Conservation (phyloP, 2,797 vertebrate species). For the Acanthiza pusilla region DNA sequence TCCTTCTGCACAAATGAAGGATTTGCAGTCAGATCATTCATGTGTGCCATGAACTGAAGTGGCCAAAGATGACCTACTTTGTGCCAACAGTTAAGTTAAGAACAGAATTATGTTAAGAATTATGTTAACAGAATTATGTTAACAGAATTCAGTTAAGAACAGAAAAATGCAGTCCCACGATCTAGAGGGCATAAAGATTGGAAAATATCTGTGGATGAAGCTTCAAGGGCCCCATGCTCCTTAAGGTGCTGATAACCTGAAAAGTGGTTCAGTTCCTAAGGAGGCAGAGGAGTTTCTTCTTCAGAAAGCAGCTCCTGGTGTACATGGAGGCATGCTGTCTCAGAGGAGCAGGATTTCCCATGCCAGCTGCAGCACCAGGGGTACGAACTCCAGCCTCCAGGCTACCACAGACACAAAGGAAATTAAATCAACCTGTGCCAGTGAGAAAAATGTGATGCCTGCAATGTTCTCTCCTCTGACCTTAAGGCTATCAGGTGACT, state of each 20-base stretch:
- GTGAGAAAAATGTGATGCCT: neutral
- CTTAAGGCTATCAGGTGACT: neutral
- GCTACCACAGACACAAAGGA: neutral
- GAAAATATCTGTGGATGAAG: neutral
- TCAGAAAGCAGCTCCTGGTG: neutral
- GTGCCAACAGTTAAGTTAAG: neutral
- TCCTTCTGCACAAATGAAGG: neutral
- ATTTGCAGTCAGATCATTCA: neutral
- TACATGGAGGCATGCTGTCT: neutral
- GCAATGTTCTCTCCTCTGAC: neutral
- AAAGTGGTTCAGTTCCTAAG: neutral
- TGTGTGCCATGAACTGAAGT: neutral
- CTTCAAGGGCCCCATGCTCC: neutral
- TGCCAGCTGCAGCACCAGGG: neutral
- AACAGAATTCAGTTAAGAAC: neutral
- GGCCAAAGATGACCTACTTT: neutral
- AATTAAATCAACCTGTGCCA: neutral
- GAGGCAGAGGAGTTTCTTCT: neutral
- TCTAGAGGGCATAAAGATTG: neutral
- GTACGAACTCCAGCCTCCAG: neutral
- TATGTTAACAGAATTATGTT: too few relatives aligned
- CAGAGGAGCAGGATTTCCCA: neutral
- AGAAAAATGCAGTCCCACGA: neutral
- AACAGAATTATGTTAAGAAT: too few relatives aligned
- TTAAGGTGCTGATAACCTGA: neutral